Evolutionary conservation across 2,113 vertebrate species (phyloP).

Genomic region (Muntiacus reevesi): DNA sequence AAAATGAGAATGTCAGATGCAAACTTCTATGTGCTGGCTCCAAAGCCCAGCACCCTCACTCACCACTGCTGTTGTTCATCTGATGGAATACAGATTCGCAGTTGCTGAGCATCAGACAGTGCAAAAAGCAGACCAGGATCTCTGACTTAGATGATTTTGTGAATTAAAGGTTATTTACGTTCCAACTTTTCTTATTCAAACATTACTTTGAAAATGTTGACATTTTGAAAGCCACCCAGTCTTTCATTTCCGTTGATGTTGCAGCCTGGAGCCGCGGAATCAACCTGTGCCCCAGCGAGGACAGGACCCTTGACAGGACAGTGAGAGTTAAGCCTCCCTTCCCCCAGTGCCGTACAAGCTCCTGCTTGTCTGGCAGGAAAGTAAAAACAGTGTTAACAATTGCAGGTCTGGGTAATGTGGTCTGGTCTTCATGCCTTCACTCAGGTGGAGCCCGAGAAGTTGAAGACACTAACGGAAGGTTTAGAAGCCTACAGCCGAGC

Average conservation of each 20-base stretch:
- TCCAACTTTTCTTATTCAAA: slow-evolving; percentile 17
- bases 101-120: neutral
- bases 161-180: slow-evolving; percentile 7
- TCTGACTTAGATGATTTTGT: neutral
- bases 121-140: neutral
- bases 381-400: slow-evolving; percentile 33
- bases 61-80: accelerated
- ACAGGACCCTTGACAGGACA: neutral
- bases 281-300: neutral
- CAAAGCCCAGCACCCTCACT: neutral
- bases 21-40: neutral
- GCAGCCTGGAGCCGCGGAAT: neutral
- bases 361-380: slow-evolving; percentile 48
- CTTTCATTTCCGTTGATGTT: neutral
- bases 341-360: neutral
- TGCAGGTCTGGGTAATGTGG: slow-evolving; percentile 77
- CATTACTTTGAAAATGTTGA: slow-evolving; percentile 33
- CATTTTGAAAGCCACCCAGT: neutral
- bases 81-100: neutral
- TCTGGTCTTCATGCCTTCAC: slow-evolving; percentile 80
- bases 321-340: neutral
- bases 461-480: slow-evolving; percentile 97
- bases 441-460: slow-evolving; percentile 96
- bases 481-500: slow-evolving; percentile 94
- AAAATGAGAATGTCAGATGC: neutral